phyloP scores from a whole-genome alignment of 2,797 vertebrate genomes.

The Melanotaenia maccullochi region DNA sequence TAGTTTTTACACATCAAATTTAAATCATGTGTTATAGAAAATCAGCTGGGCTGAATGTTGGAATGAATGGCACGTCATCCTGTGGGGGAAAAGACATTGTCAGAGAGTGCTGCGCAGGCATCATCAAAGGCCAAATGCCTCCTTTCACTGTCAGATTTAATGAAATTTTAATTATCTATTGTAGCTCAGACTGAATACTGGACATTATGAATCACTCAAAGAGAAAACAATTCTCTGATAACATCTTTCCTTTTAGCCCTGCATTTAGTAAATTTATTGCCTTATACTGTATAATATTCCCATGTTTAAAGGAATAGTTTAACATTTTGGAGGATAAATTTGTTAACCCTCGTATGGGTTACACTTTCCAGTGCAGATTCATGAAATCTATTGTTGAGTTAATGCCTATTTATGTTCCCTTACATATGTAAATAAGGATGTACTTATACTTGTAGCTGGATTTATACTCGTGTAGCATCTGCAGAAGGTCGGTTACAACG shows the following conservation, averaged over 20 bases:
- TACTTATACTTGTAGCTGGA: too few relatives aligned
- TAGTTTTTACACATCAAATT: slow-evolving; percentile 2
- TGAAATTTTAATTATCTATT: neutral
- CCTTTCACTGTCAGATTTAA: neutral
- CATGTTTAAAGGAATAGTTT: neutral
- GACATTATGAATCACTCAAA: neutral
- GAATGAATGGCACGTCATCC: slow-evolving; percentile 1
- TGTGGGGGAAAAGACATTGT: slow-evolving; percentile 21
- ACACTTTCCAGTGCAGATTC: neutral
- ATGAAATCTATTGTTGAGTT: neutral
- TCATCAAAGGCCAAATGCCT: slow-evolving; percentile 19
- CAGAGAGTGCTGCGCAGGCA: neutral
- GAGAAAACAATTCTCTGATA: neutral
- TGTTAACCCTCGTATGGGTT: neutral
- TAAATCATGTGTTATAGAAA: slow-evolving; percentile 11
- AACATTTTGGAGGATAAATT: neutral
- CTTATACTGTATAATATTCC: neutral
- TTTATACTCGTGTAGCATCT: too few relatives aligned
- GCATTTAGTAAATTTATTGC: neutral
- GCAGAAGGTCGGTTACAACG: too few relatives aligned
- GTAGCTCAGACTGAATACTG: neutral
- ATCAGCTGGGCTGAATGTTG: slow-evolving; percentile 26
- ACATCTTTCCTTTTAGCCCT: neutral
- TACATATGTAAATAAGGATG: too few relatives aligned
- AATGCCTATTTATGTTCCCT: too few relatives aligned